Conservation (phyloP, 2,113 vertebrate species). For the Physeter macrocephalus region DNA sequence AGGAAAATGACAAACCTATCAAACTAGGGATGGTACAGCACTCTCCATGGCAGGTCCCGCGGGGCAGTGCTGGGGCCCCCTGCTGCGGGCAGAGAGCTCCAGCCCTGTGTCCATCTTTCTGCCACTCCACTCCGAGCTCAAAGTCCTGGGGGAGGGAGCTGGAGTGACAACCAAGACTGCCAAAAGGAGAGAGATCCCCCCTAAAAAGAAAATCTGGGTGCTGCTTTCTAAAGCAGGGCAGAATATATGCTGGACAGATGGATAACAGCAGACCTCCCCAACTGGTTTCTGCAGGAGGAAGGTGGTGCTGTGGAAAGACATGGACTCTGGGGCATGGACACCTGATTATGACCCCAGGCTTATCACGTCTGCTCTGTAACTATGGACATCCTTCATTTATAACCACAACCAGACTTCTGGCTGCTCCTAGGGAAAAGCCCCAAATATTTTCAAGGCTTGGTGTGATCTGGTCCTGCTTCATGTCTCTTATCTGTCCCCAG, state of each 20-base stretch:
- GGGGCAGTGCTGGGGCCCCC: too few relatives aligned
- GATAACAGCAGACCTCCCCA: background rate
- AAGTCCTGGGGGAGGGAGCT: background rate
- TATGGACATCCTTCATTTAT: too few relatives aligned
- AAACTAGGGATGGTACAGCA: background rate
- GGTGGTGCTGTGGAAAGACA: background rate
- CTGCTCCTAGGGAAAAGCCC: background rate
- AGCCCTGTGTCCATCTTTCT: background rate
- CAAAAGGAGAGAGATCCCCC: background rate
- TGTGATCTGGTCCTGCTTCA: background rate
- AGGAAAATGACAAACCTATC: background rate
- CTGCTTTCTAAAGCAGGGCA: background rate
- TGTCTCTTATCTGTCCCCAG: background rate
- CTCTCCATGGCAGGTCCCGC: background rate
- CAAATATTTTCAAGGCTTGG: background rate
- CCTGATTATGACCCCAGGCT: background rate
- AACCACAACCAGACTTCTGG: background rate
- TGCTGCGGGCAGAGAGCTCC: rapidly evolving
- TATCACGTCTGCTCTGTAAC: background rate
- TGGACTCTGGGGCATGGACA: background rate
- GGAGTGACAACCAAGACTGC: background rate
- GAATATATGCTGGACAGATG: background rate
- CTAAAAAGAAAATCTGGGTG: background rate
- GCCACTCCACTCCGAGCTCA: background rate
- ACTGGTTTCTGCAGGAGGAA: too few relatives aligned